Percentiles rank a stretch among this genome's conserved stretches.
phyloP scores from a whole-genome alignment of 2,797 vertebrate species.

The Myotis myotis region DNA sequence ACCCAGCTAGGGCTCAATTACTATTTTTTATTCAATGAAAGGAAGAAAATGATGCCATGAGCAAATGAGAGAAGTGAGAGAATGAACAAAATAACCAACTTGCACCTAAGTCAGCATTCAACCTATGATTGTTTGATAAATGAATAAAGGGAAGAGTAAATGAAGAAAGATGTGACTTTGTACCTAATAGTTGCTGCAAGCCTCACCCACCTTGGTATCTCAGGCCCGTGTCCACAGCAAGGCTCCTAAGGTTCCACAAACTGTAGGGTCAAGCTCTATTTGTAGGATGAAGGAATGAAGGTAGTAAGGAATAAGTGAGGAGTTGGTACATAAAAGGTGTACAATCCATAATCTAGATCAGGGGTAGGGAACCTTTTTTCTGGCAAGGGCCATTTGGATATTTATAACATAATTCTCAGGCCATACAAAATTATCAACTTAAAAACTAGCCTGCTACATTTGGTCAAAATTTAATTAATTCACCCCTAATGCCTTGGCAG shows the following conservation, averaged over 20 bases:
- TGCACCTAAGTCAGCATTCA: not conserved
- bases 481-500: too few species aligned
- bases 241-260: not conserved
- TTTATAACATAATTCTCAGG: too few species aligned
- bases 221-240: not conserved
- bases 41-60: not conserved
- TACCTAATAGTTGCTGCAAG: not conserved
- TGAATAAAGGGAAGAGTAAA: not conserved
- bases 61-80: constrained; percentile 10
- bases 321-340: not conserved
- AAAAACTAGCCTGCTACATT: not conserved
- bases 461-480: not conserved
- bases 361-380: not conserved
- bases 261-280: not conserved
- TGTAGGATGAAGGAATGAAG: not conserved
- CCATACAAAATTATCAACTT: too few species aligned
- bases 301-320: not conserved
- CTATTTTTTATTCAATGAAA: not conserved
- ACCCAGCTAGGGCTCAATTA: not conserved
- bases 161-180: not conserved
- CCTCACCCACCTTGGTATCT: not conserved
- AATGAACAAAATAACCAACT: not conserved
- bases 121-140: not conserved
- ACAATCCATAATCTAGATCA: not conserved
- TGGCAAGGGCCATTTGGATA: not conserved